Conservation (phyloP, 1,140 invertebrate species). For the Drosophila sucinea region DNA sequence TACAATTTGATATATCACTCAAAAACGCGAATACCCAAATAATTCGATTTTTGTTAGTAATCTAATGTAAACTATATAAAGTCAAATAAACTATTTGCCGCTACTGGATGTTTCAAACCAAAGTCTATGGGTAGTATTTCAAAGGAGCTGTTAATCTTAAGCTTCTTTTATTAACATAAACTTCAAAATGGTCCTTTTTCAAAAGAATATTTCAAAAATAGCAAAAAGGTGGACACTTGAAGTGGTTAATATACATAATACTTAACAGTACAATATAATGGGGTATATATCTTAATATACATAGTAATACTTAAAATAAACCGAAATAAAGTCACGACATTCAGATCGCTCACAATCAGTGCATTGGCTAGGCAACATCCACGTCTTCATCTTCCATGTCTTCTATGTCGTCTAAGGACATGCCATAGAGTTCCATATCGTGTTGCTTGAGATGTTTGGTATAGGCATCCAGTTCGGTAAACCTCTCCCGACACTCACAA, state of each 20-base stretch:
- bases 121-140: too few species aligned
- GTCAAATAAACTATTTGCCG: too few species aligned
- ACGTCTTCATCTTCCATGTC: conserved; percentile 65
- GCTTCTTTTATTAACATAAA: too few species aligned
- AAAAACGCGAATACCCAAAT: too few species aligned
- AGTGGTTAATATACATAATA: neutral
- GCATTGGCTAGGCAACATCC: conserved; percentile 53
- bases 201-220: neutral
- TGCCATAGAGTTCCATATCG: conserved; percentile 63
- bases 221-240: neutral
- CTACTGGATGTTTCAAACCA: too few species aligned
- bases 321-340: neutral
- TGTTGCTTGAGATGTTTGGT: conserved; percentile 73
- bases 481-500: conserved; percentile 70
- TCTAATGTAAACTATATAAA: too few species aligned
- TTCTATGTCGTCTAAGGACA: conserved; percentile 59
- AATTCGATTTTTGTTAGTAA: too few species aligned
- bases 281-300: neutral
- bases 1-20: too few species aligned
- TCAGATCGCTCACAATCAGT: neutral
- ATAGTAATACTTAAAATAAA: neutral
- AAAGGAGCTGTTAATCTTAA: too few species aligned
- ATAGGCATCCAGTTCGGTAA: conserved; percentile 70
- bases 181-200: neutral
- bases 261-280: neutral